Conservation (phyloP, 1,140 invertebrate genomes). For the Gryllus bimaculatus region DNA sequence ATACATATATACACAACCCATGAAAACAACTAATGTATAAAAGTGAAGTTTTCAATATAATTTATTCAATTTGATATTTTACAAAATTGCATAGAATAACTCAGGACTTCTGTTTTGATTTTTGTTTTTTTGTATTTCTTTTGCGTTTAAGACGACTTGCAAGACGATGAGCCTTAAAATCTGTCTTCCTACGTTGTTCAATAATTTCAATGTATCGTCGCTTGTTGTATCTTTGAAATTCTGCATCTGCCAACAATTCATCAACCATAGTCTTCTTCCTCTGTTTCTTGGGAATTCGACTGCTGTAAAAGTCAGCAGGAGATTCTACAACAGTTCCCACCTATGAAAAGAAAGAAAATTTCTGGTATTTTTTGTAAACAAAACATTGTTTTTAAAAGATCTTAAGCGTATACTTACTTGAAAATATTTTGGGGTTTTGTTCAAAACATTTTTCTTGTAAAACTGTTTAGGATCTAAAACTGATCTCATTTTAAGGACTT, state of each 20-base stretch:
- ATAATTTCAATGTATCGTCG: constrained; percentile 71
- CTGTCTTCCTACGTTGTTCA: constrained; percentile 54
- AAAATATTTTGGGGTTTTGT: constrained; percentile 84
- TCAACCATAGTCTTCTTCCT: constrained; percentile 84
- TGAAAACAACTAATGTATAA: too few relatives aligned
- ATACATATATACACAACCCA: too few relatives aligned
- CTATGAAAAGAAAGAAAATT: constrained; percentile 34
- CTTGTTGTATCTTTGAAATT: constrained; percentile 79
- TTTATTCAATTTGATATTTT: too few relatives aligned
- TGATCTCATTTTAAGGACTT: constrained; percentile 85
- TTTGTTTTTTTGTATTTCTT: neutral
- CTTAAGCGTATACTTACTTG: constrained; percentile 43
- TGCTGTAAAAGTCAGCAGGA: constrained; percentile 58
- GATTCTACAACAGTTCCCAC: constrained; percentile 66
- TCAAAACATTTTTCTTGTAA: constrained; percentile 85
- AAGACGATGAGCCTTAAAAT: constrained; percentile 43
- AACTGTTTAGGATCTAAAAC: constrained; percentile 85
- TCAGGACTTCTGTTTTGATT: neutral
- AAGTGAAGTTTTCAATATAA: too few relatives aligned
- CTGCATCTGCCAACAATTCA: constrained; percentile 79
- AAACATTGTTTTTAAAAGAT: neutral
- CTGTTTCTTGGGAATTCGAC: constrained; percentile 73
- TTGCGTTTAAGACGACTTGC: constrained; percentile 42
- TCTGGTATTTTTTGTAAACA: neutral
- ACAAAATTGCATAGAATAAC: too few relatives aligned